Conservation (phyloP, 2,888 invertebrate genomes). For the Eutolmus rufibarbis region DNA sequence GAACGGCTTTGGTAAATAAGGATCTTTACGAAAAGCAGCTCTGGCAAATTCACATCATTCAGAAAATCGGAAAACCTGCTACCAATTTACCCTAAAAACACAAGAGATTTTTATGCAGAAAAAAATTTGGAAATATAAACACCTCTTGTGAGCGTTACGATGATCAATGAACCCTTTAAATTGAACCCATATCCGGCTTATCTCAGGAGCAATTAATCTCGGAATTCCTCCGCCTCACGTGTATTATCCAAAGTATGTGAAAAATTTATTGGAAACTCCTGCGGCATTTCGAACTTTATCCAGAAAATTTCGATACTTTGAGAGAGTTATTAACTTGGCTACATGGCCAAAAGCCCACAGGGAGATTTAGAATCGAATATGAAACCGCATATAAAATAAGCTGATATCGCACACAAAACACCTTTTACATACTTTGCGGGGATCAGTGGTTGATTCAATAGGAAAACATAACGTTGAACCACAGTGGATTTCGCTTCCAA, state of each 20-base stretch:
- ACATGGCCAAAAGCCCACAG: not conserved
- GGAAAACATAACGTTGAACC: not conserved
- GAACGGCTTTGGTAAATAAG: not conserved
- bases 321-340: constrained; percentile 21
- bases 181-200: not conserved
- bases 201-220: constrained; percentile 19
- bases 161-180: not conserved
- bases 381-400: not conserved
- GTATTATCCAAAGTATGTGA: not conserved
- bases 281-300: constrained; percentile 5
- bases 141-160: not conserved
- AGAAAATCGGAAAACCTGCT: not conserved
- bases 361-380: not conserved
- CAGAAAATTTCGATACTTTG: constrained; percentile 3
- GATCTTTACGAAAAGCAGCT: not conserved
- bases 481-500: not conserved
- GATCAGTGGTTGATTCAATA: not conserved
- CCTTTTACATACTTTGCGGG: not conserved
- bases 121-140: not conserved
- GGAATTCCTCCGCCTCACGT: not conserved
- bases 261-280: not conserved
- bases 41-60: not conserved
- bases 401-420: not conserved
- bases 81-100: not conserved
- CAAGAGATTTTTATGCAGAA: not conserved